Conservation (phyloP, 2,888 invertebrate species). For the Oligia strigilis region DNA sequence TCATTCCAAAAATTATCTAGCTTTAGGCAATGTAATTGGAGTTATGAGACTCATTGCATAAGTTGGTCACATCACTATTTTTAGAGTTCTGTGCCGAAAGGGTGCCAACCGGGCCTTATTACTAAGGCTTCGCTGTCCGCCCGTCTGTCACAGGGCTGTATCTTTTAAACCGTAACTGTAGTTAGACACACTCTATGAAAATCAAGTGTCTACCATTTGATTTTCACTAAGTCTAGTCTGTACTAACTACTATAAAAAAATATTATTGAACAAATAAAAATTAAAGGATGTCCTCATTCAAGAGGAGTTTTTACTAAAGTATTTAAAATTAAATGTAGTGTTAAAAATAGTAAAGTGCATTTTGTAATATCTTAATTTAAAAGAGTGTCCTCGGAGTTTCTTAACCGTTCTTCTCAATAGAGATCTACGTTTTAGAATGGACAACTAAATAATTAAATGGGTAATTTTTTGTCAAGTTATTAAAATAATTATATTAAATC, state of each 20-base stretch:
- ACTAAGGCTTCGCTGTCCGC: neutral
- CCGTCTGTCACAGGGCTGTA: neutral
- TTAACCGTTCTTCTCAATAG: too few species aligned
- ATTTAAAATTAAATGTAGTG: too few species aligned
- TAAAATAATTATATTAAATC: constrained; percentile 90
- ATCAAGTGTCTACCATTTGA: too few species aligned
- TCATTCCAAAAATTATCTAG: constrained; percentile 86
- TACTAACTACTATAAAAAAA: too few species aligned
- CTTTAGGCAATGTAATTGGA: constrained; percentile 82
- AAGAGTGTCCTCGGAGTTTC: too few species aligned
- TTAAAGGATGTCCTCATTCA: too few species aligned
- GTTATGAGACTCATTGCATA: constrained; percentile 83
- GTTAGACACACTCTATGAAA: too few species aligned
- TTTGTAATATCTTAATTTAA: too few species aligned
- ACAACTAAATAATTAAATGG: constrained; percentile 86
- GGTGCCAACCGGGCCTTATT: neutral
- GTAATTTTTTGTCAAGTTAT: constrained; percentile 92
- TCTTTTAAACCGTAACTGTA: neutral
- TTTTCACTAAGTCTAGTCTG: too few species aligned
- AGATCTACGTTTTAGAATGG: constrained; percentile 56
- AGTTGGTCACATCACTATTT: constrained; percentile 78
- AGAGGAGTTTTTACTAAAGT: too few species aligned
- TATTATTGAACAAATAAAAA: too few species aligned
- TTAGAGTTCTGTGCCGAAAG: constrained; percentile 24
- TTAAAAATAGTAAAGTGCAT: too few species aligned